Conservation (phyloP, 1,140 invertebrate species). For the Amyelois transitella region DNA sequence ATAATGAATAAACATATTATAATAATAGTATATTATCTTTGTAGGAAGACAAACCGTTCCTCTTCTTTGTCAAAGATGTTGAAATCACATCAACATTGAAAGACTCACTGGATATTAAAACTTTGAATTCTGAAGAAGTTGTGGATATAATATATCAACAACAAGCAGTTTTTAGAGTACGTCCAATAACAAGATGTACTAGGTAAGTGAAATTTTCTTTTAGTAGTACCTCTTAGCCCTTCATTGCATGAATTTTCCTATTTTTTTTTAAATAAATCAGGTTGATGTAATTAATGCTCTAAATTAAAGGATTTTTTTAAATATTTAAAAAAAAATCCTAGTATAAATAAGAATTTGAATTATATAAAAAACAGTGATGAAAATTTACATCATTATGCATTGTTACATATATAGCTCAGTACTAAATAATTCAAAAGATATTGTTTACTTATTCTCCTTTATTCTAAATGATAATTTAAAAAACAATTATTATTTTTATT, state of each 20-base stretch:
- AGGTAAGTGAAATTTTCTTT: conserved; percentile 66
- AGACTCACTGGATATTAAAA: conserved; percentile 80
- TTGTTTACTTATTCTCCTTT: too few relatives aligned
- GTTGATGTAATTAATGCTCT: too few relatives aligned
- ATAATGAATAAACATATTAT: not conserved
- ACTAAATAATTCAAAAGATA: too few relatives aligned
- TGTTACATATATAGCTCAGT: too few relatives aligned
- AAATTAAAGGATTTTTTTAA: conserved; percentile 9
- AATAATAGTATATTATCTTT: conserved; percentile 22
- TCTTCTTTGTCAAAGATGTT: conserved; percentile 92
- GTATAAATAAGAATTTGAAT: too few relatives aligned
- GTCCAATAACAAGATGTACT: conserved; percentile 87
- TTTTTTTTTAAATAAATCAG: not conserved
- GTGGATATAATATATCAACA: conserved; percentile 97
- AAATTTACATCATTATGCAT: too few relatives aligned
- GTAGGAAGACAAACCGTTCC: conserved; percentile 84
- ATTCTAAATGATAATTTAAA: too few relatives aligned
- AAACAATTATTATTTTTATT: too few relatives aligned
- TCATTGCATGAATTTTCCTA: not conserved
- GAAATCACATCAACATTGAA: conserved; percentile 88
- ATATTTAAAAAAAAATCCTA: too few relatives aligned
- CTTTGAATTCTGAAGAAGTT: conserved; percentile 86
- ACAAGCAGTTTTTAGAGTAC: conserved; percentile 95
- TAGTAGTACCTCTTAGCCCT: too few relatives aligned
- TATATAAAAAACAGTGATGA: too few relatives aligned